phyloP scores from a whole-genome alignment of 2,888 invertebrate genomes.

The Luffia ferchaultella region DNA sequence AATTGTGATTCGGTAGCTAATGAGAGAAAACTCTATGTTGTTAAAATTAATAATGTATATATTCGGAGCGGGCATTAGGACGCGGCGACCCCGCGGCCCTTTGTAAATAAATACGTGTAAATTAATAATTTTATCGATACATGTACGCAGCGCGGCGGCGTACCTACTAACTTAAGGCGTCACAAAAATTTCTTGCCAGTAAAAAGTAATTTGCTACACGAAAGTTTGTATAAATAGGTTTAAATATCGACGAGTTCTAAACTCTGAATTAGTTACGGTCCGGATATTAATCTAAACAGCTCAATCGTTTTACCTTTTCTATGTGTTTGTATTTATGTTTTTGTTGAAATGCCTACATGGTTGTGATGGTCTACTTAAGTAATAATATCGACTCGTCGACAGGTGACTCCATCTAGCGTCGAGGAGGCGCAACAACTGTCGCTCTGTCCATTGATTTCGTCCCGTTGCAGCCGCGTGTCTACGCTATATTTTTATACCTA shows the following conservation, averaged over 20 bases:
- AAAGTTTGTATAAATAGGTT: conserved; percentile 34
- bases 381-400: conserved; percentile 49
- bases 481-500: neutral
- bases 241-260: conserved; percentile 43
- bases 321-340: conserved; percentile 29
- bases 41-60: conserved; percentile 55
- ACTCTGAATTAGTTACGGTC: conserved; percentile 39
- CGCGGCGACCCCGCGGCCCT: conserved; percentile 39
- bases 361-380: conserved; percentile 67
- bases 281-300: conserved; percentile 38
- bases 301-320: conserved; percentile 40
- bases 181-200: conserved; percentile 59
- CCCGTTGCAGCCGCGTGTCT: neutral
- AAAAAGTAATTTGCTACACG: conserved; percentile 39
- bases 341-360: conserved; percentile 42
- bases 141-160: conserved; percentile 13
- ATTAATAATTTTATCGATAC: conserved; percentile 56
- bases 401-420: conserved; percentile 40
- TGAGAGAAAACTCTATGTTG: conserved; percentile 64
- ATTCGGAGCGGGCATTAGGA: conserved; percentile 61
- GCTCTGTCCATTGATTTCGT: neutral
- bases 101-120: conserved; percentile 62
- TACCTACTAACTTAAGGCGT: conserved; percentile 28
- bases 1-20: conserved; percentile 67
- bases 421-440: neutral